Evolutionary conservation across 2,888 invertebrate genomes (phyloP), one percentile per base, ranked within the genome.

Genomic region (Caenorhabditis sulstoni): DNA sequence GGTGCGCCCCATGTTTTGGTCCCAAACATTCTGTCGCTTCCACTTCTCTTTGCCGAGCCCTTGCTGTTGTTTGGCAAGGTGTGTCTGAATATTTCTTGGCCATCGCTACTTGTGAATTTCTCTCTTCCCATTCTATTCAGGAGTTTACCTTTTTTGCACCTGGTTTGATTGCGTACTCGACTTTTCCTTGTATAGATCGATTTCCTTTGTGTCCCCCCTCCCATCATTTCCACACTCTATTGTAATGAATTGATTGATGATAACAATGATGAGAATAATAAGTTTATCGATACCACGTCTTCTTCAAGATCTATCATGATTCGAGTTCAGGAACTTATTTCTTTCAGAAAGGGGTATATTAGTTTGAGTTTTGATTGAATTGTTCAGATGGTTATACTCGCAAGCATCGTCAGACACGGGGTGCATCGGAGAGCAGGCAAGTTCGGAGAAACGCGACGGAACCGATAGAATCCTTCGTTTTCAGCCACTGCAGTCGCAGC

Each of bases 171-270:
- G 11, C 23, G 45, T 66, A 58, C 37, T 67, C 14, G 22, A 49
- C 20, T 0, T 47, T 58, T 71, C 57, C 71, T 62, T 71, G 71
- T 71, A 71, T 71, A 71, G 71, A 70, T 67, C 41, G 23, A 62
- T 44, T 45, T 22, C 11, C 29, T 47, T 22, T 44, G 53, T 57
- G 41, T 3, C 39, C 67, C 41, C 45, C 49, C 20, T 58, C 12
- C n/a, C 16, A 49, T 52, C 3, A 9, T 47, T 29, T 53, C 49
- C 18, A n/a, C n/a, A n/a, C n/a, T 11, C n/a, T 29, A 58, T 68
- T 59, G 50, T 41, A 59, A 23, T 52, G 16, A 12, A 52, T 64
- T 45, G 22, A 52, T 41, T 58, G 37, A 37, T 67, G 44, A 59
- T 59, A 57, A 58, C 12, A 41, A 58, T 58, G 45, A 57, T 50